Percentiles rank a stretch among this genome's conserved stretches.
Evolutionary conservation across 2,888 invertebrate species (phyloP).

Genomic region (Stenoptilia bipunctidactyla): DNA sequence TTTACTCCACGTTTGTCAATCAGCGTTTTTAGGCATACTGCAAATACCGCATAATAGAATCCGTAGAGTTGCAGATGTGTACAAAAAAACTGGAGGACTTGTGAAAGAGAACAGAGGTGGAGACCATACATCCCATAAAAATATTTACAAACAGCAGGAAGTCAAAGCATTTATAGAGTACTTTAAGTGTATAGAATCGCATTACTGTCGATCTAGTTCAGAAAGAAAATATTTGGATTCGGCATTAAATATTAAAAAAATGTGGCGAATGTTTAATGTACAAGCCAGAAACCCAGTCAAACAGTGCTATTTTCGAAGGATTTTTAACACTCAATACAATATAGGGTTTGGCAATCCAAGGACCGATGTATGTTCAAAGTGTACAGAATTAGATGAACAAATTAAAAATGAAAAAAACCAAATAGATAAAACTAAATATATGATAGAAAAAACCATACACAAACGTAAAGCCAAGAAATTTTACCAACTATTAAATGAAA

Average conservation of each 20-base stretch:
- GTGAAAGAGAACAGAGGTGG: conserved; percentile 16
- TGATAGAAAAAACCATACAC: conserved; percentile 18
- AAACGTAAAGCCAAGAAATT: conserved; percentile 18
- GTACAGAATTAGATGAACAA: conserved; percentile 16
- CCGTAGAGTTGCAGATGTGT: no score
- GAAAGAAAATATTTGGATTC: conserved; percentile 16
- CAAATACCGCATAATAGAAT: no score
- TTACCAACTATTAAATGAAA: conserved; percentile 17
- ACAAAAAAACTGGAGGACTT: conserved; percentile 11
- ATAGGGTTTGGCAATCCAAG: conserved; percentile 19
- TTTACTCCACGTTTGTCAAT: no score
- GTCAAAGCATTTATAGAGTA: conserved; percentile 15
- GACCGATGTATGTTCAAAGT: conserved; percentile 20
- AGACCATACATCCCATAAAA: conserved; percentile 12
- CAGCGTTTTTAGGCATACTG: no score
- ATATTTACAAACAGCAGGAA: conserved; percentile 12
- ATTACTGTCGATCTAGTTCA: conserved; percentile 14
- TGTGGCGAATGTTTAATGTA: conserved; percentile 14
- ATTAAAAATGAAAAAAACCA: conserved; percentile 18
- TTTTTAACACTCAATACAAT: conserved; percentile 20
- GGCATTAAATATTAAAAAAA: conserved; percentile 14
- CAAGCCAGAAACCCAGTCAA: conserved; percentile 9
- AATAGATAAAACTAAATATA: conserved; percentile 14
- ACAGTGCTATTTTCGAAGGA: conserved; percentile 16
- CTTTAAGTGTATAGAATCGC: conserved; percentile 14